Conservation (phyloP, 2,113 vertebrate genomes). For the Mormyrus lacerda region DNA sequence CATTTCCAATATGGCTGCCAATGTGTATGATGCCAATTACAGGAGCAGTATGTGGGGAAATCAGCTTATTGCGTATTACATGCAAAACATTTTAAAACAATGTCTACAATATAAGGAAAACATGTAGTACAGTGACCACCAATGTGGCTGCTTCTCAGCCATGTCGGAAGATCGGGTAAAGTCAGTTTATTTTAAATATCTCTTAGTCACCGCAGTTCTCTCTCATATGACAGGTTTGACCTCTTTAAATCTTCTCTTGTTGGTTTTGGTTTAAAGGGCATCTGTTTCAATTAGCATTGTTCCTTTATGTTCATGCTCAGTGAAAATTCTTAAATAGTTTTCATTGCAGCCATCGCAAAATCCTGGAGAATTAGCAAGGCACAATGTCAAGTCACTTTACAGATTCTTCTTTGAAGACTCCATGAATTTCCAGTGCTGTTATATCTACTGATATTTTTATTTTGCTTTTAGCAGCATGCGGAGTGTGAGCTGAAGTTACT, state of each 20-base stretch:
- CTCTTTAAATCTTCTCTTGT: not conserved
- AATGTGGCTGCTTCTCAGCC: too few relatives aligned
- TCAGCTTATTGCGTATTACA: not conserved
- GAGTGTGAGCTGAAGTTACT: not conserved
- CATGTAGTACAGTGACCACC: not conserved
- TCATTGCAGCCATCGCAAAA: not conserved
- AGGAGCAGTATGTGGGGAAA: not conserved
- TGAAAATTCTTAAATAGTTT: not conserved
- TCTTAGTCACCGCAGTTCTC: not conserved
- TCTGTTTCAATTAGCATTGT: not conserved
- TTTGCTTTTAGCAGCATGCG: not conserved
- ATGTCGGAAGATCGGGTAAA: too few relatives aligned
- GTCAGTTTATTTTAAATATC: too few relatives aligned
- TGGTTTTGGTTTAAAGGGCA: not conserved
- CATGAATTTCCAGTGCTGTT: not conserved
- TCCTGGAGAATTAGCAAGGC: not conserved
- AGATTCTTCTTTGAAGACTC: not conserved
- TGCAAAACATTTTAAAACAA: not conserved
- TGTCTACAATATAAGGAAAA: not conserved
- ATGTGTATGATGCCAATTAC: not conserved
- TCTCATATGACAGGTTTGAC: not conserved
- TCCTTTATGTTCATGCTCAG: not conserved
- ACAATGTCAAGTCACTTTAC: not conserved
- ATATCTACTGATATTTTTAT: not conserved
- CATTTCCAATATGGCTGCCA: not conserved